phyloP scores from a whole-genome alignment of 2,888 invertebrate species.

The Baccha elongata region DNA sequence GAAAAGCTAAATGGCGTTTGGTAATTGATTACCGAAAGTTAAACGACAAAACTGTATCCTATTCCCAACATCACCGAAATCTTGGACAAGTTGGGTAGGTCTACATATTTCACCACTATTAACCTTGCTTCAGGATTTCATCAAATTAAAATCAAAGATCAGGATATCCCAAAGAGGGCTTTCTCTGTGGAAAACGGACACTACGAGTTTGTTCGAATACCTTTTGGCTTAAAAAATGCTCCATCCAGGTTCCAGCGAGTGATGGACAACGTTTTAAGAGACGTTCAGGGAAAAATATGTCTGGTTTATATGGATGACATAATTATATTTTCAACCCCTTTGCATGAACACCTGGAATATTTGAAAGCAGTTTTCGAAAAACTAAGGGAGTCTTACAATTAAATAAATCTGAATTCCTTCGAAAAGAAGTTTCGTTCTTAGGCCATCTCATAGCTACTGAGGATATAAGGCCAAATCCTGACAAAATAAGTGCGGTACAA shows the following conservation, averaged over 20 bases:
- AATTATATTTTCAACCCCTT: conserved; percentile 1
- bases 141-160: too few species aligned
- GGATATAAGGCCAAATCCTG: conserved; percentile 57
- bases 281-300: too few species aligned
- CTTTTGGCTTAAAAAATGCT: conserved; percentile 74
- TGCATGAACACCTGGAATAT: neutral
- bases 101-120: too few species aligned
- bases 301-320: too few species aligned
- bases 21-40: too few species aligned
- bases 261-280: conserved; percentile 40
- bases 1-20: too few species aligned
- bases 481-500: conserved; percentile 63
- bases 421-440: conserved; percentile 49
- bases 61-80: too few species aligned
- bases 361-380: conserved; percentile 2
- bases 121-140: too few species aligned
- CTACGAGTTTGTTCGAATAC: conserved; percentile 74
- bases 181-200: conserved; percentile 65
- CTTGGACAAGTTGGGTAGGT: too few species aligned
- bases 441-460: conserved; percentile 6
- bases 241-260: conserved; percentile 2
- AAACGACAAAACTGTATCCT: too few species aligned
- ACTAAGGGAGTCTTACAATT: neutral
- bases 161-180: neutral
- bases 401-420: conserved; percentile 1